Base-by-base conservation (phyloP, 2,113 vertebrate species). In the Dipodomys ordii region DNA sequence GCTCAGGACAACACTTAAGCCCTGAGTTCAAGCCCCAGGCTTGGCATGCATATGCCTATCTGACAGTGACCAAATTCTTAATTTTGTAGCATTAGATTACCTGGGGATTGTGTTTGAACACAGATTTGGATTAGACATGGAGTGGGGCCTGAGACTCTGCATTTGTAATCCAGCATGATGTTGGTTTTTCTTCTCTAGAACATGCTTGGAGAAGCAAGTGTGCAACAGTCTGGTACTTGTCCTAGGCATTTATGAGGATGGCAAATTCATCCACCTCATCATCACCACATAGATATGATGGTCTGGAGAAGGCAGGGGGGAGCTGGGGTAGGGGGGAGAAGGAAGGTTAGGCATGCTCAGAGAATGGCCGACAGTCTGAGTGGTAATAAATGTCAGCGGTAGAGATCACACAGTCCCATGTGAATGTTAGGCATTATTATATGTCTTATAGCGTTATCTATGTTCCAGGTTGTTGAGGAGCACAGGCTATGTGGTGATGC, bases 371-470 rank as follows among this genome's bases (percentile, higher is more conserved):
- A 10, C 3, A 80, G 16, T 83, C 64, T n/a, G 72, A 74, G n/a
- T 65, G 53, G 81, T 80, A 68, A 91, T 83, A 60, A 91, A 57
- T 57, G 53, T 57, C 53, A 57, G 53, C 15, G 15, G 53, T 57
- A 57, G 53, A 57, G 53, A 57, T 57, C 53, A 57, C 15, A 57
- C 15, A 57, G 53, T 76, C 80, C 93, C 88, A 6, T 49, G 74
- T 35, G 89, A 76, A 83, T 27, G 18, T 39, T 78, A 78, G 94
- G 20, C 68, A 84, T 83, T 81, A 87, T 95, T 91, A 73, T 88
- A 84, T 89, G 92, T 96, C 89, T 91, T 91, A 95, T 95, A 91
- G 85, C 81, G 91, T 92, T 91, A 8, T 92, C 82, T 93, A n/a
- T 39, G 91, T 91, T 92, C 83, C 65, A 93, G 89, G 87, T 71